Percentiles rank a stretch among this genome's conserved stretches.
These are phyloP conservation scores for Arenicola marina DNA, from an alignment of 2,888 invertebrate genomes.

Conservation along the genomic window DNA sequence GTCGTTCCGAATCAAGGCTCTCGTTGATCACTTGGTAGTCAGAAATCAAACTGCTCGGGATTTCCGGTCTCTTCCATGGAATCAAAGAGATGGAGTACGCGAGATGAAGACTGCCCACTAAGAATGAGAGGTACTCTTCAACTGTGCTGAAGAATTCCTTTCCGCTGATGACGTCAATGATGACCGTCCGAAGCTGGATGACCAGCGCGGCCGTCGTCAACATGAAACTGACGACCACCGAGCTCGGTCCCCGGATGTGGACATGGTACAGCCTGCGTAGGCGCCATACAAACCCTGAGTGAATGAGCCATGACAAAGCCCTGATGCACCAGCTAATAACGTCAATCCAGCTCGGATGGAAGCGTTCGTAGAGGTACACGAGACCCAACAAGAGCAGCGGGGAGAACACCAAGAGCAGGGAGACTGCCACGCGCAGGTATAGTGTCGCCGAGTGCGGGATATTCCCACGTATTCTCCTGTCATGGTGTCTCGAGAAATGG, in stretches of 20 bases:
- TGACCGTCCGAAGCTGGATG: conserved; percentile 73
- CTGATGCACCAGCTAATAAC: conserved; percentile 74
- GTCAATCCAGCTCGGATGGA: conserved; percentile 67
- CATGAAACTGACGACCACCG: conserved; percentile 73
- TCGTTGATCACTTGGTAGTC: conserved; percentile 29
- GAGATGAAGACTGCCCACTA: conserved; percentile 65
- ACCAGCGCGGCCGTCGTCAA: conserved; percentile 71
- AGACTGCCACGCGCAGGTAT: conserved; percentile 69
- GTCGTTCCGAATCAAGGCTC: conserved; percentile 21
- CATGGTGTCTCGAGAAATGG: conserved; percentile 74
- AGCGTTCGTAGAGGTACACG: conserved; percentile 46
- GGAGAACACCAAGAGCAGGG: conserved; percentile 69
- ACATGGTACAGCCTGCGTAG: conserved; percentile 65
- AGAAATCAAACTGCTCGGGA: conserved; percentile 8
- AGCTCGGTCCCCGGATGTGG: conserved; percentile 76
- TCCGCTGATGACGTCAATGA: conserved; percentile 38
- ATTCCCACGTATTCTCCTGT: conserved; percentile 69
- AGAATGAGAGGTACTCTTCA: conserved; percentile 44
- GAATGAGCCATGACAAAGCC: conserved; percentile 80
- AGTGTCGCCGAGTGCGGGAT: conserved; percentile 69
- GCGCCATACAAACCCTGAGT: conserved; percentile 76
- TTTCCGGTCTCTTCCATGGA: conserved; percentile 60
- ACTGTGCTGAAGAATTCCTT: conserved; percentile 19
- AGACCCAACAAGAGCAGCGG: conserved; percentile 70
- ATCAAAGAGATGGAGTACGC: conserved; percentile 75